Base-by-base conservation (phyloP, 2,888 invertebrate species). In the Conus canariensis region DNA sequence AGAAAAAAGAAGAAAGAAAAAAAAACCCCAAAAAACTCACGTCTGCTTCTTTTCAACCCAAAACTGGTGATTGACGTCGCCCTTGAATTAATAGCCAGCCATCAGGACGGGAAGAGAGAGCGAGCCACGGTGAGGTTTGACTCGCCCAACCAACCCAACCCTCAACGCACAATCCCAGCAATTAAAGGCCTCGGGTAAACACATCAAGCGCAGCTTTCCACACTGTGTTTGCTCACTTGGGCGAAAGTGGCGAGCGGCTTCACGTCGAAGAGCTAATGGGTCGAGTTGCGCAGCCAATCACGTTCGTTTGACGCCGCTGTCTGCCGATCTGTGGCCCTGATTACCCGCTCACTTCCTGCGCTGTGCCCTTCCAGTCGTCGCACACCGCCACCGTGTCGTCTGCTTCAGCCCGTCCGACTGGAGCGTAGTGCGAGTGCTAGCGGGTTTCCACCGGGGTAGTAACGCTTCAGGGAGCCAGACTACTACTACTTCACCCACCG, bases 261-360 rank as follows among this genome's bases (percentile, higher is more conserved):
- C 82, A 30, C 77, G 82, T 16, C 25, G 19, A 58, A 22, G 77
- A 80, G 56, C 82, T 83, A 83, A 83, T 83, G 82, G 82, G 16
- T 19, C 82, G 22, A 83, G 82, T 19, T 83, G 82, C 25, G 80
- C 58, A 83, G 82, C 82, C 82, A 83, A 83, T 83, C 82, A 58
- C 56, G 58, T 83, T 83, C 82, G 82, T 83, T 83, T 83, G 82
- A 83, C 82, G 82, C 82, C 82, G 82, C 58, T 56, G 56, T 16
- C 82, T 83, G 82, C 82, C 82, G 82, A 83, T 83, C 82, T 83
- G 58, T 16, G 10, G 77, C 22, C 30, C 12, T 45, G 77, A 80
- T 80, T 80, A 80, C 77, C 10, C 30, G 6, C 14, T 45, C 77
- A 80, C 45, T 80, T 80, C 77, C 77, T 80, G 30, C 74, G n/a